Evolutionary conservation across 1,140 invertebrate species (phyloP), one percentile per base, ranked within the genome.

Genomic region (Bombyx mori): DNA sequence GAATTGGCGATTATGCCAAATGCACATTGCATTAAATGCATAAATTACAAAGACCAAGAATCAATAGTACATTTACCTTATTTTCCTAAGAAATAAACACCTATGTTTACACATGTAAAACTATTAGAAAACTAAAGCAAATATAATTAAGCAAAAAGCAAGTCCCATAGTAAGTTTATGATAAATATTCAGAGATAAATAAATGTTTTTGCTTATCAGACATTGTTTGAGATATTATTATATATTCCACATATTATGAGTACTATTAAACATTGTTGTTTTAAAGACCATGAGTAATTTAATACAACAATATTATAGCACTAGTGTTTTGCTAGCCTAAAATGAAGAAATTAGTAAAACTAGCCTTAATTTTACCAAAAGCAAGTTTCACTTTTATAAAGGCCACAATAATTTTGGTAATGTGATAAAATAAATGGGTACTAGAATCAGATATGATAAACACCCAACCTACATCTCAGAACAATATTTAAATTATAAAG

Each of bases 391-490:
- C 68, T 72, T 69, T 75, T 75, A 72, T 63, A 78, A 79, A 79
- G 76, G 75, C 77, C 77, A 80, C 77, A 79, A 82, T 74, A 79
- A 86, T 82, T 88, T 88, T 83, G 73, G 74, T 81, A 78, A 77
- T 72, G 66, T 78, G 74, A 80, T 71, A 75, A 75, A 72, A 82
- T 81, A 76, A 75, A 73, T 75, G 66, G 66, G 69, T 35, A 35
- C 26, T 35, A 35, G 26, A 35, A 35, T 35, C 26, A 35, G 26
- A 35, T 35, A 35, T 35, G 26, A 35, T 35, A 35, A 35, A 35
- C 26, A 35, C 26, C 26, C 26, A 35, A 35, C 2, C 26, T 35
- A 35, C 12, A n/a, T 10, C 46, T 47, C 12, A 47, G 8, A 47
- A 47, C 12, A 47, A n/a, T 6, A 18, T 47, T n/a, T 47, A 47